phyloP scores from a whole-genome alignment of 2,797 vertebrate species.

The Hoplostethus mediterraneus region DNA sequence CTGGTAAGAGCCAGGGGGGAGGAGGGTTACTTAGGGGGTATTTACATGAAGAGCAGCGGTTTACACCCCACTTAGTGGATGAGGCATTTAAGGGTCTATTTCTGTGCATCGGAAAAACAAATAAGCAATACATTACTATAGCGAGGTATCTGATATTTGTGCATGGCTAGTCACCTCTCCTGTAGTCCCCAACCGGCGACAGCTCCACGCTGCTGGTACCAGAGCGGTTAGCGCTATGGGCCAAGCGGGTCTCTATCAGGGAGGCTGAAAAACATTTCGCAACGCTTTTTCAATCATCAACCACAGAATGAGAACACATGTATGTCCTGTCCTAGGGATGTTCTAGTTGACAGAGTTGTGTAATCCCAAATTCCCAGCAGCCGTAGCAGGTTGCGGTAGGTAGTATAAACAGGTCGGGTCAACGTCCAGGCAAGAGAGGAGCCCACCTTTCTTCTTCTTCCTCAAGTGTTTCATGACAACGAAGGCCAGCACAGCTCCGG shows the following conservation, averaged over 20 bases:
- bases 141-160: slow-evolving; percentile 2
- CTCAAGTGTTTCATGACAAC: slow-evolving; percentile 85
- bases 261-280: slow-evolving; percentile 78
- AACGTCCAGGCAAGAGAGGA: slow-evolving; percentile 53
- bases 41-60: not conserved
- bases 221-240: slow-evolving; percentile 70
- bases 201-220: slow-evolving; percentile 73
- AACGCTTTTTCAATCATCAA: slow-evolving; percentile 68
- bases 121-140: not conserved
- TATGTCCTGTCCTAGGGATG: slow-evolving; percentile 44
- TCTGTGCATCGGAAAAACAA: not conserved
- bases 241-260: slow-evolving; percentile 77
- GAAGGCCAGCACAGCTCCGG: slow-evolving; percentile 81
- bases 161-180: slow-evolving; percentile 76
- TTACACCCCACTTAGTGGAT: not conserved
- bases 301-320: slow-evolving; percentile 26
- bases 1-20: slow-evolving; percentile 50
- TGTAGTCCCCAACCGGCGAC: slow-evolving; percentile 83
- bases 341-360: slow-evolving; percentile 64
- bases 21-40: not conserved
- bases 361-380: slow-evolving; percentile 32
- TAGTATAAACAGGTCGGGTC: slow-evolving; percentile 56
- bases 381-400: slow-evolving; percentile 9
- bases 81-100: no score
- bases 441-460: slow-evolving; percentile 87